Evolutionary conservation across 2,888 invertebrate species (phyloP).

Genomic region (Pammene fasciana): DNA sequence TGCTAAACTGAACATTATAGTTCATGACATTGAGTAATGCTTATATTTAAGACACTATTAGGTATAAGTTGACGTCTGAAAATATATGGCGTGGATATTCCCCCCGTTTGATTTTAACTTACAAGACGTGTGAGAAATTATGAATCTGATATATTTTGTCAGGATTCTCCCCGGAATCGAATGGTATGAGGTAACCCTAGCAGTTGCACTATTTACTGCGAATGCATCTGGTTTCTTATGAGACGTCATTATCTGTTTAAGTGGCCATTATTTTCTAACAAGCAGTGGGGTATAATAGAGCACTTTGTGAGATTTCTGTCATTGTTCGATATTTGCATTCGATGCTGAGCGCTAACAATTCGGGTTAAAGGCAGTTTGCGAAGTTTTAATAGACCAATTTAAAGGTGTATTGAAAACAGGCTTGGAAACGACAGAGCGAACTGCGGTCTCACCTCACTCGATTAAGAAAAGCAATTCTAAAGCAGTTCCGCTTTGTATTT

Average conservation of each 20-base stretch:
- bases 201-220: slow-evolving; percentile 31
- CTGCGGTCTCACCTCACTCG: slow-evolving; percentile 50
- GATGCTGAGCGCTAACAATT: slow-evolving; percentile 60
- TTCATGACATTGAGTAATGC: too few relatives aligned
- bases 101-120: too few relatives aligned
- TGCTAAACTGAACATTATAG: too few relatives aligned
- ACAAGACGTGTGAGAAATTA: too few relatives aligned
- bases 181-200: neutral
- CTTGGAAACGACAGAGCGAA: slow-evolving; percentile 50
- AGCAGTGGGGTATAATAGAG: slow-evolving; percentile 35
- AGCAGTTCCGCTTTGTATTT: slow-evolving; percentile 42
- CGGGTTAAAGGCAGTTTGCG: slow-evolving; percentile 60
- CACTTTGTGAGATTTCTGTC: slow-evolving; percentile 46
- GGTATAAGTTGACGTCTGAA: too few relatives aligned
- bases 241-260: slow-evolving; percentile 39
- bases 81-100: too few relatives aligned
- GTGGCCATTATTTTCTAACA: slow-evolving; percentile 40
- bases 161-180: neutral
- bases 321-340: slow-evolving; percentile 57
- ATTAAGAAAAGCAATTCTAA: slow-evolving; percentile 59
- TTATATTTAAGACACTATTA: too few relatives aligned
- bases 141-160: neutral
- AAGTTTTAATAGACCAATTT: slow-evolving; percentile 77
- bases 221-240: slow-evolving; percentile 38
- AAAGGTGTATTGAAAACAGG: slow-evolving; percentile 70